Evolutionary conservation across 2,113 vertebrate species (phyloP), one percentile per base, ranked within the genome.

Genomic region (Chauna torquata): DNA sequence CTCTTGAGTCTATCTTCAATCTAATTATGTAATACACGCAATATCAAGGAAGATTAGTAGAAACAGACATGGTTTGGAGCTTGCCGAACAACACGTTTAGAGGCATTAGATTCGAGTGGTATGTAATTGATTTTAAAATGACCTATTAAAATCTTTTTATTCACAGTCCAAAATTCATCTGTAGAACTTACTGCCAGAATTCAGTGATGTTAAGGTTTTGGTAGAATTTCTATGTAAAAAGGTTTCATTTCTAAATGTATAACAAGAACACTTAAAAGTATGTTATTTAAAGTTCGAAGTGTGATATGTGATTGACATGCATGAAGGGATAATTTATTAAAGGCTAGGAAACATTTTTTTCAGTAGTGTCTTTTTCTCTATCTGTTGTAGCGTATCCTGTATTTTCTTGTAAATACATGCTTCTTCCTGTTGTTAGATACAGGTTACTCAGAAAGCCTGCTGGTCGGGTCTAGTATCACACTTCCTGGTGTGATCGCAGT

Each of bases 101-200:
- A 64, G 87, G 19, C 47, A 80, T 49, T 92, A 91, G 58, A 77
- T 82, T 88, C 77, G 62, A 74, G 50, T 32, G 22, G 49, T 42
- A 57, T 36, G 27, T 59, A 94, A 90, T 42, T 76, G 55, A 55
- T 85, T 95, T 95, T 66, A 66, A 92, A 95, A 88, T 62, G 58
- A 18, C 40, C 28, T 85, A 66, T 89, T 82, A 90, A 91, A 95
- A 74, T 80, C 3, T 69, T 89, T 54, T 76, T 66, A 72, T 74
- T 82, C 45, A 32, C n/a, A 54, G 42, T 65, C 58, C 58, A 16
- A 78, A 91, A 84, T 89, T 92, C 28, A 76, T 82, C 36, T 80
- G 25, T 77, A 59, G 66, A 95, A 80, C n/a, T 82, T 96, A 45
- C 52, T 92, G 66, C 52, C 42, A 77, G 70, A 79, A 55, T 23